Base-by-base conservation (phyloP, 2,113 vertebrate species). In the Thunnus thynnus region DNA sequence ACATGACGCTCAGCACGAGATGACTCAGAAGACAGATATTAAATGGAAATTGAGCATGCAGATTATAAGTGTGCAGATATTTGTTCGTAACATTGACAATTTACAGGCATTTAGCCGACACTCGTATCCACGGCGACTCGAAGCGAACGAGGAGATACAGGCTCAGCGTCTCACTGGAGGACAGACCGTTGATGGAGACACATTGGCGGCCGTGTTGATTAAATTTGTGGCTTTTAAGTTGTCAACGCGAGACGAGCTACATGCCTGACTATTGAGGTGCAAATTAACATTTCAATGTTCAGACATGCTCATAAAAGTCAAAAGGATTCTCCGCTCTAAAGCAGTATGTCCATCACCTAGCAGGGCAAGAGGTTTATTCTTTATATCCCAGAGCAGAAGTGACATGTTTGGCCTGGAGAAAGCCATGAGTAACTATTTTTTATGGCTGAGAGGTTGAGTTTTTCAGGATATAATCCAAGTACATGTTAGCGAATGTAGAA, bases 151-250 rank as follows among this genome's bases (percentile, higher is more conserved):
- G 65, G 11, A 65, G 72, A 80, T 65, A 73, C 73, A 70, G 27
- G 61, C 80, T 61, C 14, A 9, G 62, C 36, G 63, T 80, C 69
- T 82, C 25, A 14, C 56, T 73, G 1, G 13, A 73, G 68, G 64
- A 78, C 83, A 30, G 61, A 64, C 83, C 41, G 54, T 66, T 85
- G 85, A 87, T 61, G 76, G 78, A 86, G 72, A 70, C 58, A 14
- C 67, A 56, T 30, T n/a, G 80, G 78, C 18, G 6, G 41, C 51
- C 22, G 57, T 20, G 57, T 51, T 61, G 76, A 85, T 72, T 88
- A n/a, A 82, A 78, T 85, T 63, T 68, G 65, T 20, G 66, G 84
- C 79, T 80, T 88, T 86, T 68, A 77, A 63, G 48, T 71, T 82
- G 78, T 82, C 78, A 85, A 51, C 68, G 44, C 4, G 13, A 72